Evolutionary conservation across 2,113 vertebrate species (phyloP).

Genomic region (Nannobrachium achirus): DNA sequence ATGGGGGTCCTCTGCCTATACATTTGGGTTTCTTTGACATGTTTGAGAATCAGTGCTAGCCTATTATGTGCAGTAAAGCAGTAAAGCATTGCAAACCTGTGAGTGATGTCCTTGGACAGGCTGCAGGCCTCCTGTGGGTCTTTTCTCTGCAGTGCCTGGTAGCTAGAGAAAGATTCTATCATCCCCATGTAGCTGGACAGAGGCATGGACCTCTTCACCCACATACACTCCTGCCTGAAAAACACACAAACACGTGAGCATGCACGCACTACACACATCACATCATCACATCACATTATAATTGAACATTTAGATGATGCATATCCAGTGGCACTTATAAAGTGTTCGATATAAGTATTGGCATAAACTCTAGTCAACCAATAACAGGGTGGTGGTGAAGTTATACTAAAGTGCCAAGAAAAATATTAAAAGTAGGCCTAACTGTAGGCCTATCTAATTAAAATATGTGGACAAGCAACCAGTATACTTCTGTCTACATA

Average conservation of each 20-base stretch:
- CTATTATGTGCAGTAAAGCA: background rate
- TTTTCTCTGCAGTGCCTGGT: slow-evolving; percentile 72
- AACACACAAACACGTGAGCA: background rate
- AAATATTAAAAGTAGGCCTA: too few species aligned
- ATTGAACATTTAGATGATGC: too few species aligned
- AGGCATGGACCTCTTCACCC: slow-evolving; percentile 54
- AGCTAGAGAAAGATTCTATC: slow-evolving; percentile 80
- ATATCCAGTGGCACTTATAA: too few species aligned
- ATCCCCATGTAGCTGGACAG: slow-evolving; percentile 78
- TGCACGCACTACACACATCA: slow-evolving; percentile 27
- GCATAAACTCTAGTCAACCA: too few species aligned
- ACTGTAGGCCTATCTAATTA: too few species aligned
- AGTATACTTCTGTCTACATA: too few species aligned
- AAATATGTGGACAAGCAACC: too few species aligned
- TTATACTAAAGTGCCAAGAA: too few species aligned
- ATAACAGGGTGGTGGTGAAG: too few species aligned
- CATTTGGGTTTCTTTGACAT: background rate
- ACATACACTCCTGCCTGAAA: slow-evolving; percentile 41
- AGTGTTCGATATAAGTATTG: too few species aligned
- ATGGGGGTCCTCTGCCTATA: background rate
- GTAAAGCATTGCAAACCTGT: slow-evolving; percentile 72
- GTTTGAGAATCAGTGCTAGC: background rate
- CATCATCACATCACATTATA: too few species aligned
- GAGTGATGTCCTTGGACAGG: slow-evolving; percentile 73
- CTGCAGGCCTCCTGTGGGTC: slow-evolving; percentile 74